These are phyloP conservation scores for Pelobates cultripes DNA, from an alignment of 2,797 vertebrate genomes.

Conservation along the genomic window DNA sequence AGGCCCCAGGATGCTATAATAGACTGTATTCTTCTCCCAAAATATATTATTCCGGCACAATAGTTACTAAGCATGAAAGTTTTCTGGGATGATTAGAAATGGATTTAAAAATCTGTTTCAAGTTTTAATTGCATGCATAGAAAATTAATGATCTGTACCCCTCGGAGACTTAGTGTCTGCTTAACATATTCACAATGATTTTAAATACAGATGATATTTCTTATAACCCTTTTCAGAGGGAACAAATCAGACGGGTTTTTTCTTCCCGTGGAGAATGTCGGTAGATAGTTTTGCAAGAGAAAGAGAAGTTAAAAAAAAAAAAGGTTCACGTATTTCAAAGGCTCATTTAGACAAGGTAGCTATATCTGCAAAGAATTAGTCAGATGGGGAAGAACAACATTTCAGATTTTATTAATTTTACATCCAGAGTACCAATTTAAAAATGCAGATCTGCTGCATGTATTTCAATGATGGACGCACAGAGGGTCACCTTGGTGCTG, in stretches of 20 bases:
- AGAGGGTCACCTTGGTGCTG: too few species aligned
- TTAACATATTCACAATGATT: slow-evolving; percentile 75
- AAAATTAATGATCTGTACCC: slow-evolving; percentile 76
- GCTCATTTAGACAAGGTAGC: too few species aligned
- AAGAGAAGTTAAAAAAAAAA: neutral
- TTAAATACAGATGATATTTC: slow-evolving; percentile 75
- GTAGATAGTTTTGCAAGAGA: slow-evolving; percentile 67
- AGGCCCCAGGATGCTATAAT: slow-evolving; percentile 73
- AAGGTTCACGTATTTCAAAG: slow-evolving; percentile 34
- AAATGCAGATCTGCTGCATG: too few species aligned
- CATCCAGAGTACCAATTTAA: too few species aligned
- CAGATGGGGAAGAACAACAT: too few species aligned
- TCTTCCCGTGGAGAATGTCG: slow-evolving; percentile 57
- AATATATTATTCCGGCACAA: slow-evolving; percentile 76
- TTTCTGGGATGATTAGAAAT: slow-evolving; percentile 76
- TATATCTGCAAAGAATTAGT: too few species aligned
- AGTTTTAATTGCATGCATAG: slow-evolving; percentile 81
- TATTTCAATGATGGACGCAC: too few species aligned
- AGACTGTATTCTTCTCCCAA: slow-evolving; percentile 67
- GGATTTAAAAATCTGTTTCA: slow-evolving; percentile 77
- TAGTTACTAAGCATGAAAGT: slow-evolving; percentile 77
- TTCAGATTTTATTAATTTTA: too few species aligned
- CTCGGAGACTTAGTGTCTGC: slow-evolving; percentile 75
- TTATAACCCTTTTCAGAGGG: slow-evolving; percentile 70
- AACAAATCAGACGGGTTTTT: slow-evolving; percentile 67